These are phyloP conservation scores for Coelinius sp. DNA, from an alignment of 2,888 invertebrate genomes.

Conservation along the genomic window DNA sequence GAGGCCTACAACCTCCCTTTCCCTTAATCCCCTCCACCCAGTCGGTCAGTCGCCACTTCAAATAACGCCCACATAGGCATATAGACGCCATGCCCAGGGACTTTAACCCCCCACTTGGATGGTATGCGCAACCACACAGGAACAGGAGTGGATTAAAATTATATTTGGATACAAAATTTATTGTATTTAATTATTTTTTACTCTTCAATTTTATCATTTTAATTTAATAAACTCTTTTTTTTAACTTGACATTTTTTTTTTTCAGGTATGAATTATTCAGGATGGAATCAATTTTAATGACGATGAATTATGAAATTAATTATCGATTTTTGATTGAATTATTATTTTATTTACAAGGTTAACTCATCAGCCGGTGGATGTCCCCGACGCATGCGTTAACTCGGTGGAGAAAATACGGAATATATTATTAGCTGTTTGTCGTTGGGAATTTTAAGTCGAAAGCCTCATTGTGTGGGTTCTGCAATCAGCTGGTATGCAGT, in stretches of 20 bases:
- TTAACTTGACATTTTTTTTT: no score
- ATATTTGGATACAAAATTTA: background rate
- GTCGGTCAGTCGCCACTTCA: background rate
- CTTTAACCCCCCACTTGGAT: conserved; percentile 7
- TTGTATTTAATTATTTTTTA: background rate
- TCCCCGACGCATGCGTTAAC: background rate
- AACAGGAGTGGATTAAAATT: background rate
- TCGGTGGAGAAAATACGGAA: background rate
- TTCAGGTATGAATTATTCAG: no score
- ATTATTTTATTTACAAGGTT: background rate
- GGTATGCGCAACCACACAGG: background rate
- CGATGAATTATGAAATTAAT: no score
- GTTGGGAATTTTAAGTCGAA: background rate
- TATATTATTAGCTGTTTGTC: background rate
- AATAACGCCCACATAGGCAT: conserved; percentile 9
- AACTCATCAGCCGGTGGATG: background rate
- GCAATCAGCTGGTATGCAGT: background rate
- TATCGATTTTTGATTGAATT: background rate
- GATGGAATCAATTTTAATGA: no score
- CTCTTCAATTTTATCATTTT: background rate
- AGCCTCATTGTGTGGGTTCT: background rate
- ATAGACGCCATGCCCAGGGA: conserved; percentile 1
- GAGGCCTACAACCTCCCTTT: conserved; percentile 7
- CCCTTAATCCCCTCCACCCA: background rate
- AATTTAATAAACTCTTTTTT: background rate